These are phyloP conservation scores for Blastobasis lacticolella DNA, from an alignment of 2,888 invertebrate species.

Conservation along the genomic window DNA sequence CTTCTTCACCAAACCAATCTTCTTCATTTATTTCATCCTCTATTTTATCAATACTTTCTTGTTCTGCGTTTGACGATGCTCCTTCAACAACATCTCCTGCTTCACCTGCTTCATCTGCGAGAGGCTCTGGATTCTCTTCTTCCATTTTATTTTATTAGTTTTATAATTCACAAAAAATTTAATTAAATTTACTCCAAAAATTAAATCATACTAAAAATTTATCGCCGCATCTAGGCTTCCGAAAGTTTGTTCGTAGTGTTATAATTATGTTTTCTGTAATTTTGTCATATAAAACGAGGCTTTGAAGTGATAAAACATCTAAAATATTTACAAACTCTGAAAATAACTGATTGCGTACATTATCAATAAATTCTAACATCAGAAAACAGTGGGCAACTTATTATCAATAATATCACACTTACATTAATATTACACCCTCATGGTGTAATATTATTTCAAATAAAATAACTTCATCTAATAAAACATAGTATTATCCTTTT, in stretches of 20 bases:
- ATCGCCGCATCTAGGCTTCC: conserved; percentile 43
- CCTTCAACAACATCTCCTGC: too few relatives aligned
- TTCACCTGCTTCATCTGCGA: neutral
- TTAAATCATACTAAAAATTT: conserved; percentile 42
- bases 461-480: too few relatives aligned
- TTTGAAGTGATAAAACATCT: conserved; percentile 42
- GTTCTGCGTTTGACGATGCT: neutral
- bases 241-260: conserved; percentile 39
- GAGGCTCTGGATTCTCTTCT: neutral
- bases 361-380: conserved; percentile 49
- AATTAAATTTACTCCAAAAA: neutral
- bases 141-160: conserved; percentile 16
- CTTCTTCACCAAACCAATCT: conserved; percentile 1
- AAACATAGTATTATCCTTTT: too few relatives aligned
- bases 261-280: conserved; percentile 51
- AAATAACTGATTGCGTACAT: conserved; percentile 39
- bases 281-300: conserved; percentile 46
- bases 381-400: conserved; percentile 11
- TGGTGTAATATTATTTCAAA: too few relatives aligned
- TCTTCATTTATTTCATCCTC: neutral
- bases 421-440: too few relatives aligned
- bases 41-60: conserved; percentile 2
- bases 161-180: conserved; percentile 1
- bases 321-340: conserved; percentile 43
- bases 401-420: too few relatives aligned